Evolutionary conservation across 2,888 invertebrate species (phyloP).

Genomic region (Archips crataeganus): DNA sequence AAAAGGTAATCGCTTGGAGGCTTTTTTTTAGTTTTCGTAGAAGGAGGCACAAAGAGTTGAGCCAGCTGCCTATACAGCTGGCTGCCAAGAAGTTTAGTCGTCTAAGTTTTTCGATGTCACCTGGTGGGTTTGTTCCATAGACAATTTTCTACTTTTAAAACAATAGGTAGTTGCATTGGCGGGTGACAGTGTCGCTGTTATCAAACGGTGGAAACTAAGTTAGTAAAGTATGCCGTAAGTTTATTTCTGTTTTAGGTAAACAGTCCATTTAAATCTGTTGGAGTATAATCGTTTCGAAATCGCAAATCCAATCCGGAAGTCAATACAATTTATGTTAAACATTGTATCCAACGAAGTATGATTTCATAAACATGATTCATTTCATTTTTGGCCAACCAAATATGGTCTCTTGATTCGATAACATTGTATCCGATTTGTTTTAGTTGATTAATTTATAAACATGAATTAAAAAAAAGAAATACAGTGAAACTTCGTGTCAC

Average conservation of each 20-base stretch:
- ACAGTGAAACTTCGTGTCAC: constrained; percentile 4
- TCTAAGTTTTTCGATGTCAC: constrained; percentile 57
- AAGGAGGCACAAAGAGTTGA: constrained; percentile 73
- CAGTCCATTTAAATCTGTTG: not conserved
- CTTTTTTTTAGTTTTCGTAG: constrained; percentile 69
- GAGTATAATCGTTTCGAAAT: not conserved
- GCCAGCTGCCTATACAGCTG: constrained; percentile 79
- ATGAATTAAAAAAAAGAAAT: constrained; percentile 3
- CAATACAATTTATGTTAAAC: not conserved
- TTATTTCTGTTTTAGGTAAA: not conserved
- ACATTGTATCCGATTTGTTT: not conserved
- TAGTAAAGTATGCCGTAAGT: not conserved
- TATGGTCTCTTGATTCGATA: not conserved
- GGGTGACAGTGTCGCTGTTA: not conserved
- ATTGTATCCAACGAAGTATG: not conserved
- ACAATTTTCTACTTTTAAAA: constrained; percentile 20
- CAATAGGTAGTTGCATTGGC: constrained; percentile 12
- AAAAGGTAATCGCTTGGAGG: constrained; percentile 75
- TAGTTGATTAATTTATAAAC: constrained; percentile 1
- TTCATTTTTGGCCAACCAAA: not conserved
- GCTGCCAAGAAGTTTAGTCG: constrained; percentile 54
- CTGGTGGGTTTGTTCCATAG: constrained; percentile 47
- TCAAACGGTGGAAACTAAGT: not conserved
- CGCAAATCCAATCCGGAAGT: not conserved
- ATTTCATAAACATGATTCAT: constrained; percentile 20